phyloP scores from a whole-genome alignment of 2,888 invertebrate genomes.

The Ceriagrion tenellum region DNA sequence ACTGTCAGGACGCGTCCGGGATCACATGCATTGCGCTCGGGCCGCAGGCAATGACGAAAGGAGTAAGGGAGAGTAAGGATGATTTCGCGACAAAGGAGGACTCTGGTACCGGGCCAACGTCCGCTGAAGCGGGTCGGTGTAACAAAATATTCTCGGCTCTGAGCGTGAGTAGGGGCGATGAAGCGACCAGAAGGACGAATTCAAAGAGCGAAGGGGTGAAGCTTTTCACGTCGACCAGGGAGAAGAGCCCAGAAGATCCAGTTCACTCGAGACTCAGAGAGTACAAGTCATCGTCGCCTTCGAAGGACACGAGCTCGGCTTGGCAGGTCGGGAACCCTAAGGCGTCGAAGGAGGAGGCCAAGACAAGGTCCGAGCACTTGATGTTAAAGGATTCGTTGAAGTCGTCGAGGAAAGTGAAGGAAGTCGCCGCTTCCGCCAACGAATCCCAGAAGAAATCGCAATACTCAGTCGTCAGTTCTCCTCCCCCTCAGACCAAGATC shows the following conservation, averaged over 20 bases:
- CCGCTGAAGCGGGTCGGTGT: neutral
- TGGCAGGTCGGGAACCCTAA: neutral
- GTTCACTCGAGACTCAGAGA: neutral
- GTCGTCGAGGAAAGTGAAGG: neutral
- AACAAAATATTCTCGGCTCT: neutral
- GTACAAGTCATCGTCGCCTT: neutral
- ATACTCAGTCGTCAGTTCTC: neutral
- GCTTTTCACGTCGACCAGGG: neutral
- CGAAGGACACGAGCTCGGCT: neutral
- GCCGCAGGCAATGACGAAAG: neutral
- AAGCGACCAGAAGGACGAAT: neutral
- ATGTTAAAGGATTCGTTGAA: neutral
- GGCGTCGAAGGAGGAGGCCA: neutral
- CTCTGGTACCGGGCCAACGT: neutral
- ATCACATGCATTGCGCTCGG: conserved; percentile 30
- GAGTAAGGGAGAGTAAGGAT: neutral
- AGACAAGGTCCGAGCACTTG: neutral
- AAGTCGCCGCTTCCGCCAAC: neutral
- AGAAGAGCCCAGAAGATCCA: neutral
- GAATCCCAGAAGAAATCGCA: neutral
- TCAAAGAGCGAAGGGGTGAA: neutral
- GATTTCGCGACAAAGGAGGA: neutral
- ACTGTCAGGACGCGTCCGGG: neutral
- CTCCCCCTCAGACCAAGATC: neutral
- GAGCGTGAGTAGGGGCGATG: neutral